A percentile compares a stretch with the other conserved stretches of the same genome.
Evolutionary conservation across 2,888 invertebrate genomes (phyloP).

Genomic region (Ptilodon capucinus): DNA sequence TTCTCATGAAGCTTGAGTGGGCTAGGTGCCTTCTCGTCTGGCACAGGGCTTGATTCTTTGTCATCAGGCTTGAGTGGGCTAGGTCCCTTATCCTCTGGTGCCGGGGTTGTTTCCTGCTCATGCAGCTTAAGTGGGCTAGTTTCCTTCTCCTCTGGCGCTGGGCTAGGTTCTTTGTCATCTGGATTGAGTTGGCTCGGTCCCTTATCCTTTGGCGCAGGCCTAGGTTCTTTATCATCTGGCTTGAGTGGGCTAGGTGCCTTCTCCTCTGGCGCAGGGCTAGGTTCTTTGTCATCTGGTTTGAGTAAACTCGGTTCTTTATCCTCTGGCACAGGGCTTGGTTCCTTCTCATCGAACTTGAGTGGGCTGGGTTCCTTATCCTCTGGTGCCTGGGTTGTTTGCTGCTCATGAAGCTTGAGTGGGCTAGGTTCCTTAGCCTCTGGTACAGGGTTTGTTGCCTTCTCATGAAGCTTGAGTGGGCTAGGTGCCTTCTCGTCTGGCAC

Average conservation of each 20-base stretch:
- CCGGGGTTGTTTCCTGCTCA: neutral
- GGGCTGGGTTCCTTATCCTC: conserved; percentile 9
- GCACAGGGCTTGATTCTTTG: neutral
- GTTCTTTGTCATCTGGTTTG: neutral
- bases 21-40: conserved; percentile 4
- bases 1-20: conserved; percentile 2
- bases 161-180: no score
- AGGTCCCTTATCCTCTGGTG: conserved; percentile 1
- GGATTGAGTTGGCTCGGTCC: no score
- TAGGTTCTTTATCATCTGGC: neutral
- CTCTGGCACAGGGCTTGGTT: conserved; percentile 4
- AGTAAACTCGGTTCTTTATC: neutral
- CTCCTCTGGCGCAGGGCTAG: conserved; percentile 9
- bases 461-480: neutral
- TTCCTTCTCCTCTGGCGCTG: no score
- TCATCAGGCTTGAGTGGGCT: conserved; percentile 5
- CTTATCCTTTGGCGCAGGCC: no score
- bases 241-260: conserved; percentile 4
- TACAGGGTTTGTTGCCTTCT: conserved; percentile 2
- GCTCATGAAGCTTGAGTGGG: conserved; percentile 3
- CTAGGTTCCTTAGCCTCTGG: neutral
- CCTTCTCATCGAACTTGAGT: neutral
- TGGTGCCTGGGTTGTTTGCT: neutral
- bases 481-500: neutral
- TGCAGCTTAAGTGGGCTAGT: conserved; percentile 1